A percentile compares a stretch with the other conserved stretches of the same genome.
Evolutionary conservation across 2,888 invertebrate genomes (phyloP).

Genomic region (Drosophila formosana): DNA sequence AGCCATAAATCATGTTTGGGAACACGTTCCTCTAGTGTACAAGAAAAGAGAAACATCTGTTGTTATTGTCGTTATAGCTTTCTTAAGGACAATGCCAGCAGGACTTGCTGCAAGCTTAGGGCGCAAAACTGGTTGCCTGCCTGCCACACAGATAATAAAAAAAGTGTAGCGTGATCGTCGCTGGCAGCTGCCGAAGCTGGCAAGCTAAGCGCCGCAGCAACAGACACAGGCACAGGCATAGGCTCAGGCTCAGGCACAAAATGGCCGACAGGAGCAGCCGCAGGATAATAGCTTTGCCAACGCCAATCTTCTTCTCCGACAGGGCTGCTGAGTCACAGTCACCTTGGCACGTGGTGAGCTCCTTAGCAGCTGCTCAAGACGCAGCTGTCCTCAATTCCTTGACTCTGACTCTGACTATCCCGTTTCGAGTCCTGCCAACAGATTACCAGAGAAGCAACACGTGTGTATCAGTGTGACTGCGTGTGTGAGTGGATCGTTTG

Average conservation of each 20-base stretch:
- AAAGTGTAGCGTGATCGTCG: conserved; percentile 53
- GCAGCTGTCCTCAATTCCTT: conserved; percentile 56
- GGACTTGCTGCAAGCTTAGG: conserved; percentile 69
- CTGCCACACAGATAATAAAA: conserved; percentile 42
- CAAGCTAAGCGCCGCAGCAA: conserved; percentile 51
- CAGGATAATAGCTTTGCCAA: conserved; percentile 71
- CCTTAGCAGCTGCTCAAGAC: conserved; percentile 43
- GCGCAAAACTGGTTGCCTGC: conserved; percentile 74
- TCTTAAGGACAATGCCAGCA: conserved; percentile 60
- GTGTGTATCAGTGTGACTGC: conserved; percentile 57
- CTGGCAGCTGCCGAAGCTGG: conserved; percentile 45
- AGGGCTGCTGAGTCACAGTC: conserved; percentile 70
- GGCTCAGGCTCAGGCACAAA: conserved; percentile 24
- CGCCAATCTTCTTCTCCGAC: conserved; percentile 23
- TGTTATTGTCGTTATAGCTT: conserved; percentile 54
- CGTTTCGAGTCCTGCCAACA: conserved; percentile 40
- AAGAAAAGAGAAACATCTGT: conserved; percentile 58
- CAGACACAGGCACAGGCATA: neutral
- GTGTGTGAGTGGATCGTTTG: conserved; percentile 16
- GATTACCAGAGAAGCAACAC: conserved; percentile 66
- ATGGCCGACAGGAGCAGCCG: conserved; percentile 44
- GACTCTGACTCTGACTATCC: conserved; percentile 28
- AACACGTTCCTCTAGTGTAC: conserved; percentile 64
- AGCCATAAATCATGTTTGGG: conserved; percentile 78
- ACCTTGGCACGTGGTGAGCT: conserved; percentile 71